These are phyloP conservation scores for Aviceda subcristata DNA, from an alignment of 2,113 vertebrate species.

Conservation along the genomic window DNA sequence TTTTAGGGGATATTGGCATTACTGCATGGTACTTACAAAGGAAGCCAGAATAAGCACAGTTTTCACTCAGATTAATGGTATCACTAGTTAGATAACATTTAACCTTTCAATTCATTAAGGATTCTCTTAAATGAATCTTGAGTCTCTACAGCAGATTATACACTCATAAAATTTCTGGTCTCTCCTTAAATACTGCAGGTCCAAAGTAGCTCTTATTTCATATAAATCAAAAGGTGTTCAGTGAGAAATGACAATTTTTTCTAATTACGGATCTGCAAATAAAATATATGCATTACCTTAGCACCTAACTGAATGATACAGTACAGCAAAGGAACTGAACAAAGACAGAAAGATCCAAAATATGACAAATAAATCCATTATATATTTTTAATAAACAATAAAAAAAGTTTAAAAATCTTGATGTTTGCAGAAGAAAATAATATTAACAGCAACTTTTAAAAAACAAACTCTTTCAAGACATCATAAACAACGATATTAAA, in stretches of 20 bases:
- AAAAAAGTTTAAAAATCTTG: background rate
- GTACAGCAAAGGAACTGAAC: background rate
- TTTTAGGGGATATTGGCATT: background rate
- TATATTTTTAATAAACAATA: background rate
- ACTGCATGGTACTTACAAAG: background rate
- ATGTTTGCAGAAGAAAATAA: background rate
- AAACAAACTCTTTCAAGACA: background rate
- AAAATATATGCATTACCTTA: background rate
- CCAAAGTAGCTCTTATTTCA: background rate
- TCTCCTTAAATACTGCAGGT: background rate
- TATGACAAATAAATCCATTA: background rate
- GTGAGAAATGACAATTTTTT: background rate
- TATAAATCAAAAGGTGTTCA: background rate
- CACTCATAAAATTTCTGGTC: background rate
- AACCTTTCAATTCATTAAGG: background rate
- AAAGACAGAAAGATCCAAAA: background rate
- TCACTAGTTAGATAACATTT: background rate
- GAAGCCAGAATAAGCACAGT: background rate
- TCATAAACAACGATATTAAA: background rate
- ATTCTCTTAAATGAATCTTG: background rate
- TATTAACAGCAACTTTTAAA: background rate
- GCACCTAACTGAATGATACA: background rate
- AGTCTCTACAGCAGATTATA: background rate
- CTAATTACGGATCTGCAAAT: background rate
- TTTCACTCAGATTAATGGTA: background rate